Evolutionary conservation across 2,888 invertebrate species (phyloP), one percentile per base, ranked within the genome.

Genomic region (Oscheius sp.): DNA sequence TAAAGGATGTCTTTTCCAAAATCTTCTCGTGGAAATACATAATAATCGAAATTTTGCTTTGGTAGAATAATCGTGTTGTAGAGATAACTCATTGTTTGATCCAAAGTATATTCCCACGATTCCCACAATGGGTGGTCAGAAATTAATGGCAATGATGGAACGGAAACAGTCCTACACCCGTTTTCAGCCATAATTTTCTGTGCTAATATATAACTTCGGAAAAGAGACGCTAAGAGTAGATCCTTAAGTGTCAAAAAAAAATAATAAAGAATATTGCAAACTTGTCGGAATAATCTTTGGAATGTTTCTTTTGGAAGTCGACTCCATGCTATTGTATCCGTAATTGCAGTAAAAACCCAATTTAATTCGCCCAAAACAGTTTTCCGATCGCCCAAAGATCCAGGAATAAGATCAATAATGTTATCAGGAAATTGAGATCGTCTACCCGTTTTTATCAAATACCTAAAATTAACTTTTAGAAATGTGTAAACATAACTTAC

Each of bases 281-380:
- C 82, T 71, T 85, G 85, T 26, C 98, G 91, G 88, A 98, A 98
- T 78, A 98, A 89, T 87, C 92, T 93, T 89, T 98, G 96, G 88
- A 98, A 97, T 81, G 95, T 89, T 81, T 96, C 95, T 87, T 88
- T 49, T 3, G 95, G 94, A 82, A 99, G 89, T 45, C 93, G 93
- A 87, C 95, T 95, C 97, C 97, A 98, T 0, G 98, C 98, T 86
- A 99, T 97, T 9, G 98, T 98, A 87, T 99, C 98, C 0, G 98
- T 98, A 81, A 99, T 95, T 49, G 98, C 97, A 1, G 98, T 98
- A 89, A 98, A 98, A 86, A 99, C 96, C 98, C 98, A 98, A 89
- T 98, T 98, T 70, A 98, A 89, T 89, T 99, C 97, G 54, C 98
- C 98, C 77, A 97, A 90, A 93, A 97, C 94, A 30, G 98, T 96